phyloP scores from a whole-genome alignment of 2,113 vertebrate genomes.

The Austrofundulus limnaeus region DNA sequence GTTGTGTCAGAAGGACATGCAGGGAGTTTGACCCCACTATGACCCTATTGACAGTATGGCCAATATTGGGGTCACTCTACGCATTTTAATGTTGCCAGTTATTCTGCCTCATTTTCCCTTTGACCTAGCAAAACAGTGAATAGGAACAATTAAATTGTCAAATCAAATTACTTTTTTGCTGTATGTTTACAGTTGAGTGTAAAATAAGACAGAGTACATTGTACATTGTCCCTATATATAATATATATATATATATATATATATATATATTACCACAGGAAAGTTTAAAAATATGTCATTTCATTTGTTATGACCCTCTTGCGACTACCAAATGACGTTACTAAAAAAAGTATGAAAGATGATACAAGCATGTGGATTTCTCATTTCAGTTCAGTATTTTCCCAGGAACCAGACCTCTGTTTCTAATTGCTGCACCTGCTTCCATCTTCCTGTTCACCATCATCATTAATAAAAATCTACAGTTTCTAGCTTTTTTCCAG shows the following conservation, averaged over 20 bases:
- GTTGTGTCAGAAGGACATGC: slow-evolving; percentile 17
- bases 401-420: background rate
- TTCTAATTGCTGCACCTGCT: background rate
- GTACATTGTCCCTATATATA: too few species aligned
- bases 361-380: background rate
- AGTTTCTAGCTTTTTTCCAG: background rate
- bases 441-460: background rate
- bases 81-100: slow-evolving; percentile 22
- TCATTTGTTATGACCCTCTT: too few species aligned
- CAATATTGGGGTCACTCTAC: slow-evolving; percentile 14
- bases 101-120: background rate
- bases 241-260: too few species aligned
- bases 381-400: background rate
- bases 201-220: too few species aligned
- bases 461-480: background rate
- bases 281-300: too few species aligned
- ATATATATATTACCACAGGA: too few species aligned
- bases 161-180: background rate
- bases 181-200: too few species aligned
- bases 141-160: background rate
- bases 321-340: too few species aligned
- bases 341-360: too few species aligned
- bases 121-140: background rate
- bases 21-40: slow-evolving; percentile 14
- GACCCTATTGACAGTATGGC: slow-evolving; percentile 25